Evolutionary conservation across 1,140 invertebrate species (phyloP).

Genomic region (Eriosoma lanigerum): DNA sequence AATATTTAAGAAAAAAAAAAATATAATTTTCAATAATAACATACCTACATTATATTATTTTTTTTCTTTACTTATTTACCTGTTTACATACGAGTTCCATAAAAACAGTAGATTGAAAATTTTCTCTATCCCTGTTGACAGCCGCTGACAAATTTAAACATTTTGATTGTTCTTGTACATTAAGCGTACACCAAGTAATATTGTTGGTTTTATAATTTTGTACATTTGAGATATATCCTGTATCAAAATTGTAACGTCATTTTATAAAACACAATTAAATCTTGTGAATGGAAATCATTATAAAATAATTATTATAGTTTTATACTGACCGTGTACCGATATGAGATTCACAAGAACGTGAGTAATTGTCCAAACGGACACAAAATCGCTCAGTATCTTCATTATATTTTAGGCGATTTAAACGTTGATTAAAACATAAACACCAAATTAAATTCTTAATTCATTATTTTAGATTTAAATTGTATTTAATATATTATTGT

Average conservation of each 20-base stretch:
- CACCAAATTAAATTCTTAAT: too few relatives aligned
- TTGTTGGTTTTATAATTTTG: constrained; percentile 10
- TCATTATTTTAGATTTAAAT: too few relatives aligned
- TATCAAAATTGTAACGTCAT: not conserved
- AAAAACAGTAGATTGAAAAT: constrained; percentile 65
- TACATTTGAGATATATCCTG: not conserved
- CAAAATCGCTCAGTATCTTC: not conserved
- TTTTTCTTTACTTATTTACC: constrained; percentile 57
- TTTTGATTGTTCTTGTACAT: constrained; percentile 71
- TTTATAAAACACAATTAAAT: not conserved
- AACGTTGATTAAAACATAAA: not conserved
- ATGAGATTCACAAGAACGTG: not conserved
- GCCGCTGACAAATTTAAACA: constrained; percentile 72
- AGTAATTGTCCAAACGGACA: not conserved
- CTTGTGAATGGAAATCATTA: too few relatives aligned
- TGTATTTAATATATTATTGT: too few relatives aligned
- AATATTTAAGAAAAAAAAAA: too few relatives aligned
- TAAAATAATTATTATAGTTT: not conserved
- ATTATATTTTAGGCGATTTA: not conserved
- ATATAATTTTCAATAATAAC: too few relatives aligned
- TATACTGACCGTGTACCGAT: constrained; percentile 1
- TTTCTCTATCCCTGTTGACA: constrained; percentile 65
- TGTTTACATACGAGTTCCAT: constrained; percentile 68
- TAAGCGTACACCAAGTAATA: constrained; percentile 75
- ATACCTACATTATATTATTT: too few relatives aligned